Conservation (phyloP, 2,888 invertebrate species). For the Campoletis raptor region DNA sequence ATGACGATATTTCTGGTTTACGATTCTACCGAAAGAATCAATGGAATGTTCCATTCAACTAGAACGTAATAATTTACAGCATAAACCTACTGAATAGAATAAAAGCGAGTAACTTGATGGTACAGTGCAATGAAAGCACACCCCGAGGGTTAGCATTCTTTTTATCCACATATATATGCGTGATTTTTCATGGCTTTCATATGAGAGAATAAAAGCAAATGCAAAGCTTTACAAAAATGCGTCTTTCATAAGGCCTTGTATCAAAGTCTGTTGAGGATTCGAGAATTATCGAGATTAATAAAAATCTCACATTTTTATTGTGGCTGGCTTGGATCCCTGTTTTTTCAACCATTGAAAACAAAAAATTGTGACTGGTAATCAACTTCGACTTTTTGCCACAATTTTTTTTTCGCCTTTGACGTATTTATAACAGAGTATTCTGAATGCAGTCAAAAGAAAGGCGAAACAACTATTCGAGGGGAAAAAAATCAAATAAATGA, state of each 20-base stretch:
- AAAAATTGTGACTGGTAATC: neutral
- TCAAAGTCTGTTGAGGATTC: neutral
- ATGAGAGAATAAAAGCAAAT: neutral
- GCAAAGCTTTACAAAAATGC: conserved; percentile 18
- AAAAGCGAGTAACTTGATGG: conserved; percentile 7
- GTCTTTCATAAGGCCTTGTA: neutral
- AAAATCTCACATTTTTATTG: conserved; percentile 18
- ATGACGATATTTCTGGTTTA: conserved; percentile 1
- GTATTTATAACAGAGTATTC: neutral
- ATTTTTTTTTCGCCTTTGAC: neutral
- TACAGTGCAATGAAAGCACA: neutral
- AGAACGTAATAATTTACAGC: neutral
- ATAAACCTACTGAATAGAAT: conserved; percentile 10
- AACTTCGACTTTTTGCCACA: neutral
- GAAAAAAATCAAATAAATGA: too few relatives aligned
- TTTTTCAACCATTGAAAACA: neutral
- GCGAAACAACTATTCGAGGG: neutral
- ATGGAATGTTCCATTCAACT: neutral
- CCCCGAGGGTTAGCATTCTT: conserved; percentile 2
- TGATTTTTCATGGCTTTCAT: conserved; percentile 28
- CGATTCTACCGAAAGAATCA: neutral
- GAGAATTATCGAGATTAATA: conserved; percentile 18
- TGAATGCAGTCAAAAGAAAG: neutral
- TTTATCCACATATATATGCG: neutral
- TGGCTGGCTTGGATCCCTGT: neutral